Evolutionary conservation across 1,140 invertebrate genomes (phyloP).

Genomic region (Drosophila rhopaloa): DNA sequence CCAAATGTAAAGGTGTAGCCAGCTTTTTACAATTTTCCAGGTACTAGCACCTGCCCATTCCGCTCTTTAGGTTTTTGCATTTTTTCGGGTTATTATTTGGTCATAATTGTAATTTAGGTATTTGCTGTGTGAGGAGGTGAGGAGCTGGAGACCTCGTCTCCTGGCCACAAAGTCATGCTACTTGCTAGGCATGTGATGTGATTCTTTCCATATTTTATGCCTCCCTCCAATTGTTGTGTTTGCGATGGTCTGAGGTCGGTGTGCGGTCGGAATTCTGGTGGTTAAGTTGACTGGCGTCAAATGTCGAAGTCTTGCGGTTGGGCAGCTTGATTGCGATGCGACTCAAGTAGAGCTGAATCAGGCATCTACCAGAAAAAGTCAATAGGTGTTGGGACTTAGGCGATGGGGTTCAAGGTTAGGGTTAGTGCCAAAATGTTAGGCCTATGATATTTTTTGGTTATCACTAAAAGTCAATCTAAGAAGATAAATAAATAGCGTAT

Average conservation of each 20-base stretch:
- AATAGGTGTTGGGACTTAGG: background rate
- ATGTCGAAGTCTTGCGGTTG: constrained; percentile 45
- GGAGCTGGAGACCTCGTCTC: constrained; percentile 12
- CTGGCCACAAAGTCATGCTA: constrained; percentile 63
- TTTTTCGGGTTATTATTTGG: constrained; percentile 82
- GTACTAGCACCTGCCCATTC: constrained; percentile 28
- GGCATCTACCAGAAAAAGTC: constrained; percentile 8
- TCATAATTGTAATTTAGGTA: constrained; percentile 82
- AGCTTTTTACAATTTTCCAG: constrained; percentile 71
- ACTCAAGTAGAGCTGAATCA: constrained; percentile 16
- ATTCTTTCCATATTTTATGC: constrained; percentile 58
- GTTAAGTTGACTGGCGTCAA: constrained; percentile 25
- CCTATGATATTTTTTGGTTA: no score
- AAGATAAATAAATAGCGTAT: no score
- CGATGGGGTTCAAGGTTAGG: background rate
- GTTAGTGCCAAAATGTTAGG: no score
- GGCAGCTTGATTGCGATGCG: constrained; percentile 21
- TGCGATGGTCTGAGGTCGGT: constrained; percentile 14
- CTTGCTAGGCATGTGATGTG: constrained; percentile 80
- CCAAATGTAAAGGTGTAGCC: constrained; percentile 47
- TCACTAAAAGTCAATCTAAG: no score
- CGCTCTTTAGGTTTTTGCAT: constrained; percentile 56
- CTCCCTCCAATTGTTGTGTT: constrained; percentile 5
- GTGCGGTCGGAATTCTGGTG: constrained; percentile 37
- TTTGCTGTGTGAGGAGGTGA: constrained; percentile 59